These are phyloP conservation scores for Haemorhous mexicanus DNA, from an alignment of 2,113 vertebrate genomes.

Conservation along the genomic window DNA sequence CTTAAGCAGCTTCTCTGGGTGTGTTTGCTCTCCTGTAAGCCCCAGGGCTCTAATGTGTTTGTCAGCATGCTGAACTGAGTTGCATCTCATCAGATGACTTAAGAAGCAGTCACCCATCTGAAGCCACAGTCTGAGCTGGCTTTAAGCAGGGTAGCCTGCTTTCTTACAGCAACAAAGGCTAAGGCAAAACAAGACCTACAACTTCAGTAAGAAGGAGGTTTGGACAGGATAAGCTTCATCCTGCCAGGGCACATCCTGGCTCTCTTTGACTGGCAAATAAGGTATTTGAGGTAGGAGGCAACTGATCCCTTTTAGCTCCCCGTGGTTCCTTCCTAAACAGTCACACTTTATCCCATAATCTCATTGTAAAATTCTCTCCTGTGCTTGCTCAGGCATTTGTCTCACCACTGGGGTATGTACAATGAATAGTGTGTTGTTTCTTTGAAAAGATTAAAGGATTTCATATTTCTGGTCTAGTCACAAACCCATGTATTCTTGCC, in stretches of 20 bases:
- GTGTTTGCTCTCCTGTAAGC: background rate
- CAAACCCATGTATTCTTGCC: background rate
- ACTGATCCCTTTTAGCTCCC: background rate
- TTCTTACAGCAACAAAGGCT: background rate
- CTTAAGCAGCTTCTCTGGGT: background rate
- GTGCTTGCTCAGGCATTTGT: accelerated
- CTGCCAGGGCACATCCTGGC: background rate
- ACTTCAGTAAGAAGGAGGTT: background rate
- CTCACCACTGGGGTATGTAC: background rate
- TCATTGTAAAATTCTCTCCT: background rate
- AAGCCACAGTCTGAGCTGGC: background rate
- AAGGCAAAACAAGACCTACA: background rate
- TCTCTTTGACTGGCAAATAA: background rate
- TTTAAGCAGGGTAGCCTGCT: background rate
- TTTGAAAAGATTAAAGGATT: background rate
- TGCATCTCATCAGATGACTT: background rate
- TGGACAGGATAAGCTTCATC: background rate
- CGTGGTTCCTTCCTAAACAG: background rate
- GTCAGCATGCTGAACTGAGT: background rate
- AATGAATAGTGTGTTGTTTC: background rate
- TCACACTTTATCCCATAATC: background rate
- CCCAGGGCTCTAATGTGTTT: background rate
- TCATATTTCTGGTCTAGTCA: background rate
- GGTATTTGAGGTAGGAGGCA: background rate
- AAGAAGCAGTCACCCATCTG: background rate